These are phyloP conservation scores for Dendrocincla fuliginosa DNA, from an alignment of 2,797 vertebrate genomes.

Conservation along the genomic window DNA sequence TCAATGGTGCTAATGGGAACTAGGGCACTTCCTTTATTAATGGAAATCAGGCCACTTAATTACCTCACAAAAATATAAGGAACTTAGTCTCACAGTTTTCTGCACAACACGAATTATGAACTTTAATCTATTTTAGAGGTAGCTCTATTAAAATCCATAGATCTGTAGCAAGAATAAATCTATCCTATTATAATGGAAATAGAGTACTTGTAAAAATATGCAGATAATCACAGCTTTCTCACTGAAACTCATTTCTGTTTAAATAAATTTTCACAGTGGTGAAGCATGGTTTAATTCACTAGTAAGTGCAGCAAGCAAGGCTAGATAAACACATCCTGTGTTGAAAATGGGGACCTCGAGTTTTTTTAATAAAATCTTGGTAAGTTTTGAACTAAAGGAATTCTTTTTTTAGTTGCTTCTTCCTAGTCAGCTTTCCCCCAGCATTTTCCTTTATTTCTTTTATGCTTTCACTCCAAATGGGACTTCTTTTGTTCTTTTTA, in stretches of 20 bases:
- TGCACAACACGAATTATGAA: neutral
- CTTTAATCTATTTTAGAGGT: neutral
- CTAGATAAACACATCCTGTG: neutral
- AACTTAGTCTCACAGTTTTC: neutral
- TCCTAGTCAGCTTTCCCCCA: neutral
- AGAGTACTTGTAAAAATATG: neutral
- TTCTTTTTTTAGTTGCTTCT: neutral
- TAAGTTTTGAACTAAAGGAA: neutral
- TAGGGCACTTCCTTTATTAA: slow-evolving; percentile 9
- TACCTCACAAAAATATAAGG: neutral
- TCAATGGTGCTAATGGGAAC: neutral
- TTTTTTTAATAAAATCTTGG: neutral
- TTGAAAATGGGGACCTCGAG: neutral
- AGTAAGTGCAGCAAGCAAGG: neutral
- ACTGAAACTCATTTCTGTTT: neutral
- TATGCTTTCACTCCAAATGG: neutral
- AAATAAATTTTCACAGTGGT: neutral
- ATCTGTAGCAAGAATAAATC: neutral
- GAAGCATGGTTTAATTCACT: neutral
- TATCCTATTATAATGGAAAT: neutral
- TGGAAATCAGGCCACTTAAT: slow-evolving; percentile 28
- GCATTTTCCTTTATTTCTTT: neutral
- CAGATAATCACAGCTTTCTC: neutral
- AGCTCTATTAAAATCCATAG: neutral
- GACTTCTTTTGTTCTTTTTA: neutral